Evolutionary conservation across 1,140 invertebrate genomes (phyloP).

Genomic region (Danaus melanippus): DNA sequence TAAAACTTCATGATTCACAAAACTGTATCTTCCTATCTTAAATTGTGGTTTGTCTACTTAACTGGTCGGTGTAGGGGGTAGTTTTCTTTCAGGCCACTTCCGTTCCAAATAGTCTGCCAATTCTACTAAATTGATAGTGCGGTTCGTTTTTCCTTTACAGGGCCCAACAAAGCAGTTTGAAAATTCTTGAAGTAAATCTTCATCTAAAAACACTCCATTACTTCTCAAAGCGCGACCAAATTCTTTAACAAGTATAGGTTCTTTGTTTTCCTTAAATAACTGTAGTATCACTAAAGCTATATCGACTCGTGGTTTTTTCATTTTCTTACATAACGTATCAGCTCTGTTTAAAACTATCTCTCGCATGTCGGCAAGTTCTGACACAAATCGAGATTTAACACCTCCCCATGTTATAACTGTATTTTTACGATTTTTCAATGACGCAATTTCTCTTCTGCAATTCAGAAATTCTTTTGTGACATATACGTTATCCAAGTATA

Average conservation of each 20-base stretch:
- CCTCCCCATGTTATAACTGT: conserved; percentile 29
- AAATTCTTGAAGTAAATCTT: conserved; percentile 21
- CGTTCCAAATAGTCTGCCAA: conserved; percentile 32
- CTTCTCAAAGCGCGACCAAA: conserved; percentile 19
- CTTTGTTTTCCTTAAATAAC: conserved; percentile 22
- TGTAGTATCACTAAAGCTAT: conserved; percentile 26
- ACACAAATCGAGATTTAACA: conserved; percentile 23
- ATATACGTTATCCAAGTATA: conserved; percentile 34
- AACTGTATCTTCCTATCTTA: conserved; percentile 8
- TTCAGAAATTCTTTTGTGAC: conserved; percentile 30
- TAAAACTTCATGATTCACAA: background rate
- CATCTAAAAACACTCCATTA: conserved; percentile 21
- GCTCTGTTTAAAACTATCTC: conserved; percentile 33
- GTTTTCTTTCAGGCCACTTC: conserved; percentile 38
- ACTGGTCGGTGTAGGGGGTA: conserved; percentile 33
- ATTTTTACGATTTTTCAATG: conserved; percentile 31
- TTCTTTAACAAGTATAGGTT: conserved; percentile 24
- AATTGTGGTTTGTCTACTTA: conserved; percentile 8
- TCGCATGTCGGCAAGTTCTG: conserved; percentile 26
- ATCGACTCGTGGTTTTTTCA: conserved; percentile 25
- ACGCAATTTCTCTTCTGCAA: conserved; percentile 20
- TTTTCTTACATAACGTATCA: conserved; percentile 23
- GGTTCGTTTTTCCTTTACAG: conserved; percentile 22
- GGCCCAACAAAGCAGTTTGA: conserved; percentile 14
- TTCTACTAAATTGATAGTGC: conserved; percentile 21